Percentiles rank a stretch among this genome's conserved stretches.
Evolutionary conservation across 2,797 vertebrate species (phyloP).

Genomic region (Steatocranus sp.): DNA sequence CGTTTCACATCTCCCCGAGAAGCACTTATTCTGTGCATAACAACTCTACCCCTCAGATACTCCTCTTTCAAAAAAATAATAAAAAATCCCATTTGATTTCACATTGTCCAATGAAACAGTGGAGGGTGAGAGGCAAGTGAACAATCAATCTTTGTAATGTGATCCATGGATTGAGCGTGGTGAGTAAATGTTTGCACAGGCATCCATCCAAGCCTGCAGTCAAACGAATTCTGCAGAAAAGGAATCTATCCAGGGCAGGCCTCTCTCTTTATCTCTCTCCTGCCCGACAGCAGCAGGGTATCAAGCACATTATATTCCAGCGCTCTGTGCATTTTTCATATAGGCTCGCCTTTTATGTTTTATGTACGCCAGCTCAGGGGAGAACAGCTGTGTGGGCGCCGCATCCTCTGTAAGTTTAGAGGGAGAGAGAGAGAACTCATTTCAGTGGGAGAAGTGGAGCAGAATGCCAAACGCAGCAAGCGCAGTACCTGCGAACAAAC

Average conservation of each 20-base stretch:
- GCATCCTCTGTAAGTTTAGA: slow-evolving; percentile 69
- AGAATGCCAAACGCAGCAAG: slow-evolving; percentile 66
- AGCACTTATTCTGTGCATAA: slow-evolving; percentile 62
- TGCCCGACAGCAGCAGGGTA: slow-evolving; percentile 72
- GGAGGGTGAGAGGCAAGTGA: slow-evolving; percentile 73
- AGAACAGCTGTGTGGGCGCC: slow-evolving; percentile 78
- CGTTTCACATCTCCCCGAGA: slow-evolving; percentile 24
- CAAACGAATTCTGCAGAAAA: slow-evolving; percentile 72
- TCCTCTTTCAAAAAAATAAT: slow-evolving; percentile 54
- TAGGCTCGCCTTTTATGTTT: slow-evolving; percentile 80
- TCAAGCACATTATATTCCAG: slow-evolving; percentile 78
- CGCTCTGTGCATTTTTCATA: slow-evolving; percentile 82
- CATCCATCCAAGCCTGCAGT: slow-evolving; percentile 73
- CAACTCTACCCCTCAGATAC: slow-evolving; percentile 53
- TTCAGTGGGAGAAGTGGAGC: slow-evolving; percentile 72
- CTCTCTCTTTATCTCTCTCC: slow-evolving; percentile 66
- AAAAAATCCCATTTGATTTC: slow-evolving; percentile 72
- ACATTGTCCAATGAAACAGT: slow-evolving; percentile 74
- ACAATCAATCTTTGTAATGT: slow-evolving; percentile 81
- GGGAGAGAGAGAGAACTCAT: slow-evolving; percentile 71
- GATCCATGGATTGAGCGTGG: slow-evolving; percentile 70
- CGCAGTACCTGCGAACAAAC: slow-evolving; percentile 58
- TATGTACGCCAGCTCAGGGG: slow-evolving; percentile 77
- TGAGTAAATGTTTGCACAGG: slow-evolving; percentile 81
- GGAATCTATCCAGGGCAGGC: slow-evolving; percentile 74